Percentiles rank a stretch among this genome's conserved stretches.
phyloP scores from a whole-genome alignment of 2,113 vertebrate species.

The Mastomys coucha region DNA sequence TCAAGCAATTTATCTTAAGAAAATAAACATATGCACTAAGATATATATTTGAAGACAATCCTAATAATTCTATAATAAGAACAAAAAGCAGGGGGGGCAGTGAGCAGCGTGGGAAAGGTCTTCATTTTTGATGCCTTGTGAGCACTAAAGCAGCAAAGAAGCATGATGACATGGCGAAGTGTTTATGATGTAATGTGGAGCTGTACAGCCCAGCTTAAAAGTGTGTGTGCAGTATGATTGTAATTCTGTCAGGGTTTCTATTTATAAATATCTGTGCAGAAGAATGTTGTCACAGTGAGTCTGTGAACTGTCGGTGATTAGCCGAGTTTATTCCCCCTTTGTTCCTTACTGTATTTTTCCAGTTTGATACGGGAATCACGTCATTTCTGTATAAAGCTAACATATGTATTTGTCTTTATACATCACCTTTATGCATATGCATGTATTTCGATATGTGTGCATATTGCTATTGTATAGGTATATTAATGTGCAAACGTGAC shows the following conservation, averaged over 20 bases:
- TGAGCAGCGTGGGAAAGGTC: not conserved
- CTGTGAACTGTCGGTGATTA: not conserved
- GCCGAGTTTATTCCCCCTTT: not conserved
- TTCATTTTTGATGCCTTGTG: not conserved
- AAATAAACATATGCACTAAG: not conserved
- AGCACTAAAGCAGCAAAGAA: not conserved
- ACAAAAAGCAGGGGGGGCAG: rapidly evolving
- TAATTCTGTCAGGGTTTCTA: not conserved
- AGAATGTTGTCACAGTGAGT: not conserved
- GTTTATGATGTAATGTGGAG: not conserved
- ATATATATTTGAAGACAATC: not conserved
- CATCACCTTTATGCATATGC: no score
- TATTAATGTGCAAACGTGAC: not conserved
- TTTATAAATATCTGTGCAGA: not conserved
- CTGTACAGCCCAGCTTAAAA: not conserved
- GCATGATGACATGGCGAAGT: not conserved
- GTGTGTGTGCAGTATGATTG: not conserved
- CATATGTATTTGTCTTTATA: not conserved
- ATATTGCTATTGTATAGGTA: not conserved
- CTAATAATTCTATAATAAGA: not conserved
- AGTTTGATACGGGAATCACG: not conserved
- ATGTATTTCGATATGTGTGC: not conserved
- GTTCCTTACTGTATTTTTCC: not conserved
- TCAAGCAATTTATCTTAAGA: not conserved
- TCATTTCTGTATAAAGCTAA: not conserved